A percentile compares a stretch with the other conserved stretches of the same genome.
Evolutionary conservation across 2,113 vertebrate species (phyloP).

Genomic region (Nibea coibor): DNA sequence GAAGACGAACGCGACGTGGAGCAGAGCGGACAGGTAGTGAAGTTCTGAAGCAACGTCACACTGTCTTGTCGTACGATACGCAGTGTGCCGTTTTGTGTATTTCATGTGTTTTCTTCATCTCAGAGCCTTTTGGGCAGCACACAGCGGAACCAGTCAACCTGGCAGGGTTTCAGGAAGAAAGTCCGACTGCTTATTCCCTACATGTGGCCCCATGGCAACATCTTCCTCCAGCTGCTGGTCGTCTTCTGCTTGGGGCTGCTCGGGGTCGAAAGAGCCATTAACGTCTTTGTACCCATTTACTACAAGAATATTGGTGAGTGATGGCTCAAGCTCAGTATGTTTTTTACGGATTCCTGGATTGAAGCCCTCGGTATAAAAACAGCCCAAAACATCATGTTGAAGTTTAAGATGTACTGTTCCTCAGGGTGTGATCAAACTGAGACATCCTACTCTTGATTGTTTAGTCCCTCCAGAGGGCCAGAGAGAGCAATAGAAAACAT

Average conservation of each 20-base stretch:
- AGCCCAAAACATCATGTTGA: neutral
- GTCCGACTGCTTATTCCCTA: constrained; percentile 89
- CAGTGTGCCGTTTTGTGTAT: neutral
- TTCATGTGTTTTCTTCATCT: neutral
- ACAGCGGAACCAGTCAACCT: constrained; percentile 85
- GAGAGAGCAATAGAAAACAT: neutral
- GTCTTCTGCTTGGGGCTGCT: constrained; percentile 91
- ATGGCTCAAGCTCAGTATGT: neutral
- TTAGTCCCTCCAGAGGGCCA: neutral
- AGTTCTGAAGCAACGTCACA: neutral
- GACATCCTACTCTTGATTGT: neutral
- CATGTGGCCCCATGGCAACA: constrained; percentile 90
- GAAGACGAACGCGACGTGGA: constrained; percentile 93
- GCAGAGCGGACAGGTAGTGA: constrained; percentile 83
- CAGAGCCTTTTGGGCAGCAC: constrained; percentile 79
- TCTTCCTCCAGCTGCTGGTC: constrained; percentile 89
- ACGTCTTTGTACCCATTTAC: constrained; percentile 95
- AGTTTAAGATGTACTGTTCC: neutral
- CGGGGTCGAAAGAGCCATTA: constrained; percentile 90
- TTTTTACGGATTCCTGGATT: neutral
- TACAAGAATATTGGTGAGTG: constrained; percentile 93
- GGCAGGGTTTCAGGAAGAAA: constrained; percentile 89
- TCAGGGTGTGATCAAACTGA: neutral
- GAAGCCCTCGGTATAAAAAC: neutral
- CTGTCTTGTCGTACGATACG: neutral